These are phyloP conservation scores for Philaethria dido DNA, from an alignment of 2,888 invertebrate species.

Conservation along the genomic window DNA sequence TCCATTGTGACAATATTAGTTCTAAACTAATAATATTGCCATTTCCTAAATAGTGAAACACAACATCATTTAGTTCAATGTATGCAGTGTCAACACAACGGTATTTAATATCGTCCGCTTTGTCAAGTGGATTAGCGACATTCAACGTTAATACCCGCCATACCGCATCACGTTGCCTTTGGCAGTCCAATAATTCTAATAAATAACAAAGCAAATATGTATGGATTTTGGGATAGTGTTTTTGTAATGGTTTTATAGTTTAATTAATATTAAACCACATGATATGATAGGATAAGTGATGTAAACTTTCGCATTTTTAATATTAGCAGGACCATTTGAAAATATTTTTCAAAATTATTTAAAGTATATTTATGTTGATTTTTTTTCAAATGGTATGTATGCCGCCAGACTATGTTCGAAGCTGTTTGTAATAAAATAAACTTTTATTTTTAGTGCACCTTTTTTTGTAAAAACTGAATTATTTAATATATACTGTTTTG, in stretches of 20 bases:
- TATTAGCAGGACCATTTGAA: too few species aligned
- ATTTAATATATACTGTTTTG: too few species aligned
- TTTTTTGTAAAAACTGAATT: too few species aligned
- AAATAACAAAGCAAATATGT: background rate
- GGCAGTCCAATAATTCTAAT: conserved; percentile 41
- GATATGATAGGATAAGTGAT: background rate
- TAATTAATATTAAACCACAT: background rate
- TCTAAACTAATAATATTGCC: background rate
- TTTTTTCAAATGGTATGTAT: too few species aligned
- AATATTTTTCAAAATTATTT: too few species aligned
- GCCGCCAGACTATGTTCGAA: too few species aligned
- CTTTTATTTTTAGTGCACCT: too few species aligned
- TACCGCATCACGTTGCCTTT: conserved; percentile 41
- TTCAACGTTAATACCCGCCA: conserved; percentile 43
- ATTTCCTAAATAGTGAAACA: conserved; percentile 10
- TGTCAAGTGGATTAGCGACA: conserved; percentile 35
- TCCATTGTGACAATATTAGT: background rate
- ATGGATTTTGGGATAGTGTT: background rate
- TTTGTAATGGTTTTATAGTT: background rate
- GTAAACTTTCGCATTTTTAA: too few species aligned
- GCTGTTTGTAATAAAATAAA: too few species aligned
- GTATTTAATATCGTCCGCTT: conserved; percentile 26
- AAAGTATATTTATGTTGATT: too few species aligned
- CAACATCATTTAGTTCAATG: conserved; percentile 8
- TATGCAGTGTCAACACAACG: conserved; percentile 7